Evolutionary conservation across 2,797 vertebrate genomes (phyloP).

Genomic region (Ataeniobius toweri): DNA sequence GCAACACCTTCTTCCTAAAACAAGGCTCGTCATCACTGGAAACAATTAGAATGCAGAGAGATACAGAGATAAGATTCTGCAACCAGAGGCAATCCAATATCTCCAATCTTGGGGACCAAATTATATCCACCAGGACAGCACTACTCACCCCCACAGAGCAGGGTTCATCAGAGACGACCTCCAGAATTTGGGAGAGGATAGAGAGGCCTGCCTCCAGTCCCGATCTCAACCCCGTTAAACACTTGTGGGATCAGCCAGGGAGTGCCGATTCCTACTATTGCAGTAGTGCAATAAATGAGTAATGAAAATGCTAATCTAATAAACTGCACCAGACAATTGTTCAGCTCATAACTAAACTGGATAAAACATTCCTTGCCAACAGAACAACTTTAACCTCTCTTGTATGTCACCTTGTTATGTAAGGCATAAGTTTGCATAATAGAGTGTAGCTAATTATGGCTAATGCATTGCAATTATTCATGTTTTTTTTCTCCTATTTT

Average conservation of each 20-base stretch:
- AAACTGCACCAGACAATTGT: not conserved
- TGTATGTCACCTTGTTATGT: not conserved
- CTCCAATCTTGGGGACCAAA: not conserved
- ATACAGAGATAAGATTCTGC: not conserved
- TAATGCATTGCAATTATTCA: not conserved
- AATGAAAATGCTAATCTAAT: not conserved
- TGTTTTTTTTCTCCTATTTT: not conserved
- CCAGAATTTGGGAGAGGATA: not conserved
- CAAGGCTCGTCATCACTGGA: not conserved
- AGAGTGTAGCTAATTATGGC: not conserved
- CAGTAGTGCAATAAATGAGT: not conserved
- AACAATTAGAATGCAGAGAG: not conserved
- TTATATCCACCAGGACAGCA: not conserved
- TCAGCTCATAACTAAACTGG: not conserved
- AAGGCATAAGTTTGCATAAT: not conserved
- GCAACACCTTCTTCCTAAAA: not conserved
- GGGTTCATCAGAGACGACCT: not conserved
- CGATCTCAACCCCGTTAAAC: not conserved
- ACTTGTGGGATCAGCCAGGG: not conserved
- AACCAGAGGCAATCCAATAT: not conserved
- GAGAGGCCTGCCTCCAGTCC: not conserved
- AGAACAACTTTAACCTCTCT: not conserved
- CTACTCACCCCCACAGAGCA: not conserved
- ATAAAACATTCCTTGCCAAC: not conserved
- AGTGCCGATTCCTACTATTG: not conserved